Base-by-base conservation (phyloP, 2,113 vertebrate genomes). In the Caranx melampygus region DNA sequence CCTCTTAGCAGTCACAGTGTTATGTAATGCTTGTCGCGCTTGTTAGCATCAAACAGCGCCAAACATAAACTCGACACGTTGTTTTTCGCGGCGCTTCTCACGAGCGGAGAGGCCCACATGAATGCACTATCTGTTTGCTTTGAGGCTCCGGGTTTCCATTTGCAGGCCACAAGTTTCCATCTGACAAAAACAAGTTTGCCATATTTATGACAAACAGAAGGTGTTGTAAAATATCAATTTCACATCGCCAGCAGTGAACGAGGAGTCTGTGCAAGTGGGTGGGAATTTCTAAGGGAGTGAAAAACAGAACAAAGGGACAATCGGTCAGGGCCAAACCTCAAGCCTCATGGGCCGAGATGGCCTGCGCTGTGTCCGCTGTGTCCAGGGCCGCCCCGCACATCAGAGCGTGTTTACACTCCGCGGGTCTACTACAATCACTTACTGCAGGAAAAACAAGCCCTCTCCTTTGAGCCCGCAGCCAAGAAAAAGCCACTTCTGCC, bases 391-490 rank as follows among this genome's bases (percentile, higher is more conserved):
- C 73, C 82, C 85, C n/a, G 79, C 83, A 84, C 88, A 85, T 87
- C 89, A 86, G 65, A 86, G 92, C 69, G 2, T 92, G 91, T 94
- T 92, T 93, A 92, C 91, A 88, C 87, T 91, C 87, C 16, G 21
- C 57, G 75, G 90, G 86, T 88, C 84, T 71, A 85, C 92, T 91
- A 92, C 91, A 87, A 91, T 93, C 93, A 88, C 91, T 91, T 92
- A 93, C 89, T 91, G 90, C 64, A 91, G 87, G 69, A 81, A 91
- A 94, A 94, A 94, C 91, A 94, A 93, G 85, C 76, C 75, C 51
- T 86, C 45, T 64, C 45, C 90, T 94, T 94, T 94, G 90, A 93
- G 87, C 37, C 75, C 6, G 10, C 37, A 2, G 91, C 93, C 92
- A 94, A 94, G 87, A 82, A 92, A 93, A 94, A 95, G 89, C 79